phyloP scores from a whole-genome alignment of 1,140 invertebrate genomes.

The Aphaenogaster ashmeadi region DNA sequence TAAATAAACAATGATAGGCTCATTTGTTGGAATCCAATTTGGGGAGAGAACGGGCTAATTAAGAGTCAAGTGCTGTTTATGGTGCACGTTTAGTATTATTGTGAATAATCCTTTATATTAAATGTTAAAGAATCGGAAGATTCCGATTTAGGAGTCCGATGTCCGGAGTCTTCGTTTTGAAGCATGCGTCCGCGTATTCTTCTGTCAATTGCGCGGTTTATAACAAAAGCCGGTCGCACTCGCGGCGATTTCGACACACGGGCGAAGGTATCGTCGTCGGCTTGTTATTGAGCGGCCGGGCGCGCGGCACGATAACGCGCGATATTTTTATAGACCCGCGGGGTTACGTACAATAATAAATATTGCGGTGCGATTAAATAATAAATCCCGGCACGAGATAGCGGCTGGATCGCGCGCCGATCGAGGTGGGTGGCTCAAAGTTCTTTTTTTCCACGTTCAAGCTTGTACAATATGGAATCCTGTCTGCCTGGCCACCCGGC shows the following conservation, averaged over 20 bases:
- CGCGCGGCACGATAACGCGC: constrained; percentile 77
- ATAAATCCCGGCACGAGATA: constrained; percentile 84
- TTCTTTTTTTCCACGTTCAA: constrained; percentile 23
- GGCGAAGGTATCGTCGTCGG: constrained; percentile 72
- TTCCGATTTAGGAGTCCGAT: not conserved
- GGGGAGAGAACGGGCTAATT: too few species aligned
- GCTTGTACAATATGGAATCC: constrained; percentile 43
- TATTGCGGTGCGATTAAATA: constrained; percentile 85
- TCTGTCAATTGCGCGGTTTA: constrained; percentile 27
- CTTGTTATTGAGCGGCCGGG: constrained; percentile 80
- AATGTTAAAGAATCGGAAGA: not conserved
- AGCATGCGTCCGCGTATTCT: not conserved
- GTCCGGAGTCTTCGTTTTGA: not conserved
- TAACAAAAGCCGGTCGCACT: constrained; percentile 39
- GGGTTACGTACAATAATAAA: constrained; percentile 85
- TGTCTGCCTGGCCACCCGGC: not conserved
- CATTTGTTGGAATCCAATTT: too few species aligned
- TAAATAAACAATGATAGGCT: not conserved
- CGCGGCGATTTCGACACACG: constrained; percentile 76
- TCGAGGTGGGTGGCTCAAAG: constrained; percentile 60
- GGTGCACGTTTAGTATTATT: too few species aligned
- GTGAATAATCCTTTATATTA: not conserved
- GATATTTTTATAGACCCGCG: constrained; percentile 84
- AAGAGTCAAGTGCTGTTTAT: too few species aligned
- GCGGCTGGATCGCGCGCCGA: constrained; percentile 71